Base-by-base conservation (phyloP, 1,140 invertebrate genomes). In the Frieseomelitta varia region DNA sequence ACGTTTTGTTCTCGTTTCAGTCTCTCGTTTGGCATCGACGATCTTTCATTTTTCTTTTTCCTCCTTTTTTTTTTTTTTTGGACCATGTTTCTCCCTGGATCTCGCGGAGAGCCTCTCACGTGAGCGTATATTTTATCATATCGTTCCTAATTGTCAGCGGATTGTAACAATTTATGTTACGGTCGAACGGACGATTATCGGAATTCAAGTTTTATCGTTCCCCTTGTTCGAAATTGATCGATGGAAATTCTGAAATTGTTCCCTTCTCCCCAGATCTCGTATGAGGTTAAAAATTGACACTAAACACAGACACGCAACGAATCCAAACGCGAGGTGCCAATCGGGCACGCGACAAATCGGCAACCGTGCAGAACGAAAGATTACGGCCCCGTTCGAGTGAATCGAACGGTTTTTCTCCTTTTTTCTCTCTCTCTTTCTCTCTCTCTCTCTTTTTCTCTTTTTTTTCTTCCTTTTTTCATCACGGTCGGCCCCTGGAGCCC, bases 371-470 rank as follows among this genome's bases (percentile, higher is more conserved):
- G 79, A 81, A 73, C 69, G 69, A 63, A 74, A 73, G 79, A 74
- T 81, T 81, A 74, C 69, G 56, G 69, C 47, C 78, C 78, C 78
- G 11, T 67, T 17, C 79, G 79, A 81, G 39, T 81, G 69, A 73
- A 81, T 63, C 56, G 55, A 61, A 61, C n/a, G n/a, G 21, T 81
- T 63, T 74, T 51, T 51, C 17, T 67, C 11, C 65, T 67, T 11
- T 24, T 61, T 11, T 24, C 10, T 24, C 56, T 4, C 21, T 1
- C 19, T 8, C 6, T 2, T 21, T 11, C 56, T 58, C 21, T 24
- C 8, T 24, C 21, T 19, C 55, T 56, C 55, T 19, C 3, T 4
- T 19, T 27, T 47, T 8, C 15, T 58, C 30, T 19, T 58, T 58
- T n/a, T 67, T 69, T 47, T n/a, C n/a, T n/a, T n/a, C n/a, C n/a